These are phyloP conservation scores for Penaeus japonicus DNA, from an alignment of 1,140 invertebrate genomes.

Conservation along the genomic window DNA sequence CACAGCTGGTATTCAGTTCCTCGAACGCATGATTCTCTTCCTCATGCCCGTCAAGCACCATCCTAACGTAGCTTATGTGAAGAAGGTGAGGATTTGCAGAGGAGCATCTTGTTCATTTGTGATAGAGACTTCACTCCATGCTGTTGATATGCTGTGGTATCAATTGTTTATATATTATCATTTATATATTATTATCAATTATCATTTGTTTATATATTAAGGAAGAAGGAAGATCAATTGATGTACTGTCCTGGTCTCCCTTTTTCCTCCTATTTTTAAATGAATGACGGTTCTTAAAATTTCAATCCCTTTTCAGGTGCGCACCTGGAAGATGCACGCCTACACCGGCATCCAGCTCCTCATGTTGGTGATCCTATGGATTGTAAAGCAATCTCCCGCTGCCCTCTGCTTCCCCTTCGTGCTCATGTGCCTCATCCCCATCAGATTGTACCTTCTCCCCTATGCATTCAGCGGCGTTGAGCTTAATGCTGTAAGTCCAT, in stretches of 20 bases:
- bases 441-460: slow-evolving; percentile 78
- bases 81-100: slow-evolving; percentile 62
- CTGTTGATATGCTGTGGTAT: not conserved
- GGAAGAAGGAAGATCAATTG: too few species aligned
- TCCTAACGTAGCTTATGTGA: slow-evolving; percentile 74
- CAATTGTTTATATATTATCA: not conserved
- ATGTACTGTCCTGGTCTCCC: too few species aligned
- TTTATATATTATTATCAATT: not conserved
- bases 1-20: slow-evolving; percentile 90
- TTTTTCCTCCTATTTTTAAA: not conserved
- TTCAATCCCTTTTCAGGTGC: slow-evolving; percentile 72
- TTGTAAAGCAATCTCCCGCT: slow-evolving; percentile 85
- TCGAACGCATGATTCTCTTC: slow-evolving; percentile 83
- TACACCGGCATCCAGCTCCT: slow-evolving; percentile 86
- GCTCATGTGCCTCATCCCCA: slow-evolving; percentile 87
- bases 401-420: slow-evolving; percentile 92
- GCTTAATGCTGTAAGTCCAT: slow-evolving; percentile 76
- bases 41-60: slow-evolving; percentile 95
- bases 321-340: slow-evolving; percentile 90
- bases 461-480: slow-evolving; percentile 81
- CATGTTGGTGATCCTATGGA: slow-evolving; percentile 81
- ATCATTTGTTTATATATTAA: too few species aligned
- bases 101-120: not conserved
- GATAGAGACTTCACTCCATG: not conserved
- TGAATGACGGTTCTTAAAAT: slow-evolving; percentile 11